Base-by-base conservation (phyloP, 2,888 invertebrate genomes). In the Dryocosmus kuriphilus region DNA sequence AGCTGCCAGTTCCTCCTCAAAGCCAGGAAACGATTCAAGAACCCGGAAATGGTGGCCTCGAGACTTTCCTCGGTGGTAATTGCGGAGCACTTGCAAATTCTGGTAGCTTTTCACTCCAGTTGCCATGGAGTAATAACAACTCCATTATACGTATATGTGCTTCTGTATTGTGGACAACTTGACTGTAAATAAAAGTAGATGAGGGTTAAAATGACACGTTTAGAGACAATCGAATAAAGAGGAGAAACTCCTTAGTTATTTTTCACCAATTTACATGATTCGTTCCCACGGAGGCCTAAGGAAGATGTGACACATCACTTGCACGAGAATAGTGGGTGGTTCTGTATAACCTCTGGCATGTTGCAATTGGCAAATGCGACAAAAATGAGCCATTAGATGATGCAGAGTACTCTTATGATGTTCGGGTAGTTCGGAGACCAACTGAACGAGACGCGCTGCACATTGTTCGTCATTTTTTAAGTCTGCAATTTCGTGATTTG, bases 211-310 rank as follows among this genome's bases (percentile, higher is more conserved):
- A 8, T 27, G 8, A 55, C 51, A 22, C 9, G 51, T 7, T 32
- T 32, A 7, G 7, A 32, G 32, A 32, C 4, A 32, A 32, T 32
- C 2, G 7, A 32, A 32, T 32, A 32, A 32, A 5, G 0, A 32
- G 32, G 32, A 32, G 32, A 32, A 32, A 32, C 32, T 5, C 32
- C 4, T 32, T 5, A 32, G 4, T 32, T 32, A 7, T 16, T 41
- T 16, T 1, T 41, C n/a, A 73, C 16, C 14, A 73, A 73, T 94
- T 94, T 92, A 95, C 95, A 95, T 94, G 83, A 96, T 95, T 86
- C 94, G 93, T 88, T 95, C 95, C 96, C 96, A 96, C 8, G 95
- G 95, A 27, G 96, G 96, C 80, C 96, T 92, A 62, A 96, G 92
- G 74, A 96, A 92, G 85, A 96, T 94, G 88, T 95, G 95, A 91